These are phyloP conservation scores for Pogonophryne albipinna DNA, from an alignment of 2,797 vertebrate genomes.

Conservation along the genomic window DNA sequence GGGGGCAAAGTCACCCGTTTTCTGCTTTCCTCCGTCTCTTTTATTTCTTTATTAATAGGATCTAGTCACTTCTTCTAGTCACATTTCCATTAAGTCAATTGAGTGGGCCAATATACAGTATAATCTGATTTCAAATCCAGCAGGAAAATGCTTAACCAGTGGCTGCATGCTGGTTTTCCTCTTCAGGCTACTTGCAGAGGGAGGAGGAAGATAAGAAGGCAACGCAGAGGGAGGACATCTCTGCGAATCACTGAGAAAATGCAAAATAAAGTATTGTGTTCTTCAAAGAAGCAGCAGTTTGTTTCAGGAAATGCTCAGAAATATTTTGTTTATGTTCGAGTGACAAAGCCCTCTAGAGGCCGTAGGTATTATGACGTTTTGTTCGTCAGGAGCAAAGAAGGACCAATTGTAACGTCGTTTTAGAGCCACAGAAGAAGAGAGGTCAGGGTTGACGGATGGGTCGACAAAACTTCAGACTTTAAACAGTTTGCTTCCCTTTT, in stretches of 20 bases:
- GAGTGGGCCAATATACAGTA: constrained; percentile 87
- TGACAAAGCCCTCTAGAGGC: background rate
- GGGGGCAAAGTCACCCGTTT: constrained; percentile 74
- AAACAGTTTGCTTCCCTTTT: background rate
- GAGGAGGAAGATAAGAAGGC: constrained; percentile 31
- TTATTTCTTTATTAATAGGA: constrained; percentile 94
- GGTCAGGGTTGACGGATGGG: background rate
- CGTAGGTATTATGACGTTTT: background rate
- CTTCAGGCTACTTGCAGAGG: constrained; percentile 29
- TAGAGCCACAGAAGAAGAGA: background rate
- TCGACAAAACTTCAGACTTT: background rate
- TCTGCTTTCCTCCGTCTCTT: constrained; percentile 66
- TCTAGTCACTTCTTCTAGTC: constrained; percentile 85
- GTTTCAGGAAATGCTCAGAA: background rate
- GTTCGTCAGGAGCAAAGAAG: background rate
- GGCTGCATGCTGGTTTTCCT: constrained; percentile 72
- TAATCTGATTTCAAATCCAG: constrained; percentile 97
- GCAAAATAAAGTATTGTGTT: constrained; percentile 11
- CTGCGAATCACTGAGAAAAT: constrained; percentile 16
- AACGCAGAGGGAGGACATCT: constrained; percentile 26
- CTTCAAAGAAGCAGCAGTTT: background rate
- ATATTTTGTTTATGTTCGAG: background rate
- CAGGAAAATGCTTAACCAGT: constrained; percentile 91
- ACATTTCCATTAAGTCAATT: constrained; percentile 98
- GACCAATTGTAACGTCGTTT: background rate